A percentile compares a stretch with the other conserved stretches of the same genome.
Conservation (phyloP, 2,888 invertebrate genomes). For the Drosophila dives region DNA sequence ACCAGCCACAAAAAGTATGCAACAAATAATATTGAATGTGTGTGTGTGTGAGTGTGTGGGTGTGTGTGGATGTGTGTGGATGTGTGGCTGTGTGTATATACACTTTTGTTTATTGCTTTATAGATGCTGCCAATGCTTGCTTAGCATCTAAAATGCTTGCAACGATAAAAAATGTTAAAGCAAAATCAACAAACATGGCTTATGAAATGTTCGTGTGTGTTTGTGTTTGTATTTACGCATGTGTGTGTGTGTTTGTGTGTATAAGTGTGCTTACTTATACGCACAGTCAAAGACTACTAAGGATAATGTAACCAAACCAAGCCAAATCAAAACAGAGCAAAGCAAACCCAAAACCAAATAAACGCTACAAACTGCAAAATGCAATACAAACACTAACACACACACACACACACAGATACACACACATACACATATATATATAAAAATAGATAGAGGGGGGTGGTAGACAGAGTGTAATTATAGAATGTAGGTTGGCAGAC, state of each 20-base stretch:
- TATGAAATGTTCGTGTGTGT: slow-evolving; percentile 20
- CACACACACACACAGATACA: slow-evolving; percentile 21
- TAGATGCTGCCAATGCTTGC: slow-evolving; percentile 25
- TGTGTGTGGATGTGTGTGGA: slow-evolving; percentile 8
- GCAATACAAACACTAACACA: slow-evolving; percentile 41
- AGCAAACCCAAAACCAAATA: slow-evolving; percentile 55
- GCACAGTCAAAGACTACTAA: slow-evolving; percentile 45
- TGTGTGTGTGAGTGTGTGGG: slow-evolving; percentile 12
- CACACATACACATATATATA: slow-evolving; percentile 9
- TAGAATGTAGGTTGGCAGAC: background rate
- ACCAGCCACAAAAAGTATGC: slow-evolving; percentile 70
- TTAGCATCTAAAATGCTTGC: slow-evolving; percentile 19
- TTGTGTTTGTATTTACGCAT: slow-evolving; percentile 27
- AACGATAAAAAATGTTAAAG: slow-evolving; percentile 66
- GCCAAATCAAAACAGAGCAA: slow-evolving; percentile 53
- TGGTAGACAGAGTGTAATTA: slow-evolving; percentile 17
- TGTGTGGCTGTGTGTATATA: slow-evolving; percentile 9
- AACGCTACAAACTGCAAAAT: slow-evolving; percentile 67
- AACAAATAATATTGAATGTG: slow-evolving; percentile 51
- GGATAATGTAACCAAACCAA: slow-evolving; percentile 34
- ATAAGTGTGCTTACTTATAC: slow-evolving; percentile 21
- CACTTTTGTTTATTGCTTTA: slow-evolving; percentile 13
- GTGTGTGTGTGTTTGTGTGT: slow-evolving; percentile 24
- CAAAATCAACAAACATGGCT: slow-evolving; percentile 47
- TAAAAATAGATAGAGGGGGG: slow-evolving; percentile 15